These are phyloP conservation scores for Pardosa pseudoannulata DNA, from an alignment of 2,888 invertebrate genomes.

Conservation along the genomic window DNA sequence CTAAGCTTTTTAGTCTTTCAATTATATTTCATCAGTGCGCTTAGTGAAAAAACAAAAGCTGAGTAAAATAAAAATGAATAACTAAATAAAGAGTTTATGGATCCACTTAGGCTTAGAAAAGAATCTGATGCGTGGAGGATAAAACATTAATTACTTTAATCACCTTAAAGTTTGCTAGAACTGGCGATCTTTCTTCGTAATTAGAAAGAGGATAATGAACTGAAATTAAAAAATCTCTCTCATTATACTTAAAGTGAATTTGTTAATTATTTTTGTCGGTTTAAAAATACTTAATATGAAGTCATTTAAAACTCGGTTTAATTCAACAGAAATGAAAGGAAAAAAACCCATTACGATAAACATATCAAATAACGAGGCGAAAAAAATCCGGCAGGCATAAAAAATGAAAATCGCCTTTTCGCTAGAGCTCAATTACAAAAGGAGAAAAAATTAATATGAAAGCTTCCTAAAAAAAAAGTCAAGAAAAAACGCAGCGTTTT, in stretches of 20 bases:
- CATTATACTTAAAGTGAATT: not conserved
- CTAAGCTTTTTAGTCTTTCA: too few relatives aligned
- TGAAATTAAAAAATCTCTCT: not conserved
- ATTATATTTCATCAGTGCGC: too few relatives aligned
- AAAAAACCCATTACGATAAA: not conserved
- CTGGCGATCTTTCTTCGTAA: not conserved
- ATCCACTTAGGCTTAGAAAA: too few relatives aligned
- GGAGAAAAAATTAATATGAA: conserved; percentile 13
- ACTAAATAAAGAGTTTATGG: too few relatives aligned
- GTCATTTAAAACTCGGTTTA: conserved; percentile 50
- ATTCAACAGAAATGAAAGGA: conserved; percentile 15
- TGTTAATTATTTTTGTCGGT: not conserved
- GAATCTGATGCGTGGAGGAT: not conserved
- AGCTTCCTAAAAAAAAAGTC: not conserved
- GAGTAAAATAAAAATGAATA: too few relatives aligned
- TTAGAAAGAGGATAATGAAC: conserved; percentile 1
- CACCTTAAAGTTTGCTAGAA: not conserved
- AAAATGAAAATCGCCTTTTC: conserved; percentile 11
- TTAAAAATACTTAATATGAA: conserved; percentile 28
- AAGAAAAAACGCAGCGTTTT: conserved; percentile 17
- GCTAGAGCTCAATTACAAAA: conserved; percentile 31
- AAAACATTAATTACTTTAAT: conserved; percentile 5
- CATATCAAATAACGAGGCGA: conserved; percentile 13
- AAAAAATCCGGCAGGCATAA: not conserved
- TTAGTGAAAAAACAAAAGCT: too few relatives aligned